These are phyloP conservation scores for Pelodiscus sinensis DNA, from an alignment of 2,113 vertebrate species.

Conservation along the genomic window DNA sequence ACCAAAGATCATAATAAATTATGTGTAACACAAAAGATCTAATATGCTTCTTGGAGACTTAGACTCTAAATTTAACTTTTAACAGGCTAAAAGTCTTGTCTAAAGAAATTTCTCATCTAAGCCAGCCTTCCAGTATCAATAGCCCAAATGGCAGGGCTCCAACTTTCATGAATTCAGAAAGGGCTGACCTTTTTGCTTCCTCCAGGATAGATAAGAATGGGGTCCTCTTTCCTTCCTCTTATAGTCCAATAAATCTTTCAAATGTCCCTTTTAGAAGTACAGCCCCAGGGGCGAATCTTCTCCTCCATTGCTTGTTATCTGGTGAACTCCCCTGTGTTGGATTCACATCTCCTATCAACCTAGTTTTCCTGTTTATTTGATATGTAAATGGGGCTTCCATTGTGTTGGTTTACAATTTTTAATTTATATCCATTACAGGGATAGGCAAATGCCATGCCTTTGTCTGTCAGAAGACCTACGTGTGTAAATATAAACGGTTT, in stretches of 20 bases:
- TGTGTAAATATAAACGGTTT: not conserved
- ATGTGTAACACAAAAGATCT: not conserved
- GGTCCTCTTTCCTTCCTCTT: not conserved
- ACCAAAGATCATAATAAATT: not conserved
- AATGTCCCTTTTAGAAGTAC: not conserved
- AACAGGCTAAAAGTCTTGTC: not conserved
- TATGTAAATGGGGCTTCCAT: not conserved
- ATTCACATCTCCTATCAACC: not conserved
- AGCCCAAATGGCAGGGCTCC: not conserved
- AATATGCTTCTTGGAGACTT: not conserved
- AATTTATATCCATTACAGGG: not conserved
- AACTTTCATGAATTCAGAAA: not conserved
- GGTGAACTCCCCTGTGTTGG: not conserved
- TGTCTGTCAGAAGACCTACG: not conserved
- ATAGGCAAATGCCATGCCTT: not conserved
- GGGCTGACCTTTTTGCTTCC: not conserved
- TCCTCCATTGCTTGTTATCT: not conserved
- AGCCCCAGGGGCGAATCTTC: not conserved
- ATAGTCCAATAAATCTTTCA: not conserved
- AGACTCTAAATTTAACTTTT: not conserved
- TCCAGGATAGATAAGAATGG: not conserved
- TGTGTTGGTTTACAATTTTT: not conserved
- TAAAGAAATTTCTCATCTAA: not conserved
- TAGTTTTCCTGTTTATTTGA: not conserved
- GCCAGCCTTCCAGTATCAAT: not conserved